Evolutionary conservation across 53 echinoderm and acorn worm genomes (phyloP).

Genomic region (Stichopus horrens): DNA sequence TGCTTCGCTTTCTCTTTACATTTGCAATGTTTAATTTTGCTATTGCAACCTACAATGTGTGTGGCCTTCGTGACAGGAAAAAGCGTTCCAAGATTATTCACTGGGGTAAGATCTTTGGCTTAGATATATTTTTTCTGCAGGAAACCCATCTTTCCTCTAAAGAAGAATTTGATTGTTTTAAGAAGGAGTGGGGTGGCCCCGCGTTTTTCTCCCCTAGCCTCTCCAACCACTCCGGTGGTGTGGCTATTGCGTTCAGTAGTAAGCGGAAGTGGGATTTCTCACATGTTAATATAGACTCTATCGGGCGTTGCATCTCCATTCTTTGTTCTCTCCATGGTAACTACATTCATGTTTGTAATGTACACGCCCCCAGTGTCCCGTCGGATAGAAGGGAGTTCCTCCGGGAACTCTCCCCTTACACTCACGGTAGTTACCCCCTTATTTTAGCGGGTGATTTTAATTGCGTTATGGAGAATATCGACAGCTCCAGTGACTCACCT

Average conservation of each 20-base stretch:
- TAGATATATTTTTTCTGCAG: constrained; percentile 45
- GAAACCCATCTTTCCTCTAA: constrained; percentile 33
- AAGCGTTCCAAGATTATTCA: constrained; percentile 8
- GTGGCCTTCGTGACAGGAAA: constrained; percentile 3
- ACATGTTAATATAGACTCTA: neutral
- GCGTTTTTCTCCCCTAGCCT: constrained; percentile 9
- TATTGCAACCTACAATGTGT: constrained; percentile 1
- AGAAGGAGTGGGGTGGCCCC: constrained; percentile 10
- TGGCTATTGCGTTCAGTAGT: constrained; percentile 33
- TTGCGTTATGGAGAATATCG: neutral
- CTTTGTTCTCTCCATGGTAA: constrained; percentile 23
- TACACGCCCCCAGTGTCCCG: constrained; percentile 50
- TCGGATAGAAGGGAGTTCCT: constrained; percentile 29
- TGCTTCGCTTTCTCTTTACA: neutral
- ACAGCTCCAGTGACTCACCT: constrained; percentile 4
- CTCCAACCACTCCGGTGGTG: constrained; percentile 33
- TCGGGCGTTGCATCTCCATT: constrained; percentile 11
- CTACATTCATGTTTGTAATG: constrained; percentile 38
- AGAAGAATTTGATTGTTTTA: constrained; percentile 12
- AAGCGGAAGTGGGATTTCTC: neutral
- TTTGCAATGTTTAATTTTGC: neutral
- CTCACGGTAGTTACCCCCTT: constrained; percentile 3
- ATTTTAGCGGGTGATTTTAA: constrained; percentile 8
- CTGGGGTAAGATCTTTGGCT: constrained; percentile 17
- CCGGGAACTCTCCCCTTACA: neutral